Evolutionary conservation across 2,113 vertebrate genomes (phyloP), one percentile per base, ranked within the genome.

Genomic region (Promerops cafer): DNA sequence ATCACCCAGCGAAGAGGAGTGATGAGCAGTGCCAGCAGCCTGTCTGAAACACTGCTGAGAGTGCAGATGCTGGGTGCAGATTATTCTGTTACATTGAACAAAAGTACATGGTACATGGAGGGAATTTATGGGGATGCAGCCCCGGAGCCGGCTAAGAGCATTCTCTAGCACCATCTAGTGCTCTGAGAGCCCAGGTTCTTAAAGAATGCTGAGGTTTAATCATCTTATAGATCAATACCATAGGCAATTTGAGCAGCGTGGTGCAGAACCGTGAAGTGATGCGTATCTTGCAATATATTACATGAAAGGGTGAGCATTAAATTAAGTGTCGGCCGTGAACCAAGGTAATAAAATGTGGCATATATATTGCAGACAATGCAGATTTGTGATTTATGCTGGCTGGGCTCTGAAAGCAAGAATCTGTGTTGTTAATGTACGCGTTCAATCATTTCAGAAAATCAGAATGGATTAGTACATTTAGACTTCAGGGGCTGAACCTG

Each of bases 101-200:
- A 63, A 85, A 92, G 77, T 10, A 78, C 89, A 63, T 16, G 21
- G 42, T 57, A 30, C 39, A 1, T 4, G 24, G 74, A 81, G 27
- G 37, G 56, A 70, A 66, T 84, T 49, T 35, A n/a, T 3, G 0
- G 71, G 75, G 61, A 57, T 0, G 13, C 1, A 13, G 35, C 35
- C 83, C 28, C 4, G 10, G 57, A 84, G 80, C 44, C 16, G 71
- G 35, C 84, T 83, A 93, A 82, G 65, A 89, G 28, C 75, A 78
- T 97, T 96, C 96, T 97, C 89, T 95, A 95, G 95, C 91, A 95
- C 97, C 97, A 96, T 91, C 97, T 97, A 95, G 93, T 95, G 97
- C 87, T 97, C 60, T 9, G 31, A 76, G 49, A 50, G n/a, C 33
- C 83, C 61, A 63, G 24, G 13, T 65, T 87, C 76, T 39, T 64